Base-by-base conservation (phyloP, 2,888 invertebrate genomes). In the Plemyria rubiginata region DNA sequence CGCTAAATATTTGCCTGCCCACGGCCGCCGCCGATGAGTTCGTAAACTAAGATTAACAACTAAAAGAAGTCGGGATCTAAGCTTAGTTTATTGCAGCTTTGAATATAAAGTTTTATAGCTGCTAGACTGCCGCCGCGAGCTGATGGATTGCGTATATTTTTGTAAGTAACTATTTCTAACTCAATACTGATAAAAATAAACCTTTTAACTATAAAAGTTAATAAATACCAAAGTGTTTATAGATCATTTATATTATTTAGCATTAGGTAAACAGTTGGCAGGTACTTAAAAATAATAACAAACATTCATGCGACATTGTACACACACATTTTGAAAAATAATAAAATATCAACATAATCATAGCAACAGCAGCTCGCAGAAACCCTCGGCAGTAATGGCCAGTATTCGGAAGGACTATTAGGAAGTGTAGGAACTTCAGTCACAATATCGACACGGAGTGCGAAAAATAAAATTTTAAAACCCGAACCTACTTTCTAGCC, bases 391-490 rank as follows among this genome's bases (percentile, higher is more conserved):
- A 12, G 45, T 45, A 48, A 49, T 40, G 28, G 40, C 15, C 22
- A 2, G 28, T 40, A 49, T 32, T 48, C n/a, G 16, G 48, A 22
- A 38, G n/a, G n/a, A n/a, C n/a, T n/a, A n/a, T n/a, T n/a, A n/a
- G n/a, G n/a, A n/a, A n/a, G n/a, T 3, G 2, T 22, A 22, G 36
- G 16, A 40, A 43, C 53, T 41, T 41, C n/a, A 32, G n/a, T 4
- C 12, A 43, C 38, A 22, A 22, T 38, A 48, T 28, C 48, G 55
- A 49, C 55, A 55, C 38, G 28, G 40, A 28, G 48, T 40, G n/a
- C 55, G 7, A 22, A 55, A 55, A 40, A 55, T 55, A 55, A 55
- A 48, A 49, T 48, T 48, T 40, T 40, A 49, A 43, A 43, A 38
- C 38, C n/a, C 40, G 36, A 9, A 48, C 16, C 38, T 48, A 48